Percentiles rank a stretch among this genome's conserved stretches.
phyloP scores from a whole-genome alignment of 2,888 invertebrate species.

The Rotaria sp. region DNA sequence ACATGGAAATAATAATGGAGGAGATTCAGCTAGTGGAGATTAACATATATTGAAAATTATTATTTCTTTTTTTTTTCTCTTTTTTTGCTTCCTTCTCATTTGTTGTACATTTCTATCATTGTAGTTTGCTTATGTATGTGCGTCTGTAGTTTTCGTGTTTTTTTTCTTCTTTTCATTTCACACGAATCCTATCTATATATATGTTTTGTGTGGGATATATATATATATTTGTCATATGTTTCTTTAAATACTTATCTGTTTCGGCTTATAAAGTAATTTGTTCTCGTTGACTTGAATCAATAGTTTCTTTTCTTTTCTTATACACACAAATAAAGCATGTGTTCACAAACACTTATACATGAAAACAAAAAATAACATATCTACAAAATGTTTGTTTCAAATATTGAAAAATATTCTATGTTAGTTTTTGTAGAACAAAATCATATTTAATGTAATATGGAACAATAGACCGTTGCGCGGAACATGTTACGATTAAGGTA shows the following conservation, averaged over 20 bases:
- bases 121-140: conserved; percentile 1
- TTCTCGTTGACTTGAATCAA: neutral
- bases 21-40: neutral
- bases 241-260: neutral
- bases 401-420: no score
- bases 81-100: neutral
- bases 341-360: neutral
- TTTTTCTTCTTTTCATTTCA: neutral
- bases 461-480: neutral
- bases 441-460: neutral
- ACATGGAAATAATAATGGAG: neutral
- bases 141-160: neutral
- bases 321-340: neutral
- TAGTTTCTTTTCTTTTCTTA: neutral
- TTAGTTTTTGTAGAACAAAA: neutral
- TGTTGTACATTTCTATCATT: neutral
- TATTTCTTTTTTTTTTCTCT: neutral
- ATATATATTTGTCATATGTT: neutral
- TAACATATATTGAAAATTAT: neutral
- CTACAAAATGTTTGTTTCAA: neutral
- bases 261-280: conserved; percentile 3
- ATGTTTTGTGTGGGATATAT: neutral
- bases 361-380: neutral
- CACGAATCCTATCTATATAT: neutral
- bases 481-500: neutral